phyloP scores from a whole-genome alignment of 2,113 vertebrate species.

The Chaetops frenatus region DNA sequence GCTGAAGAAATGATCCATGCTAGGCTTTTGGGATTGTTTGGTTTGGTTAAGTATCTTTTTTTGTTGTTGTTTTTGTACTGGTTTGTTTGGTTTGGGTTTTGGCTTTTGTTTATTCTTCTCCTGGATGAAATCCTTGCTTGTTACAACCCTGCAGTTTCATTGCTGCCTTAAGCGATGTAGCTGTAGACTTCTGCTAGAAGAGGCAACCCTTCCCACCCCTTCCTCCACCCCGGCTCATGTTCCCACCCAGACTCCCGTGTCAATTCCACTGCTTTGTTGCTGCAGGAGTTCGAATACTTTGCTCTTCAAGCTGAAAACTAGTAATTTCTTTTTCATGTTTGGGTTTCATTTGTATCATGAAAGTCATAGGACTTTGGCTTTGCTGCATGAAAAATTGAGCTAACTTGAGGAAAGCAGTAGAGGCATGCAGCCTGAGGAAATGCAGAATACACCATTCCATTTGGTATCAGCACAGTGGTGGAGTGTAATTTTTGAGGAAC shows the following conservation, averaged over 20 bases:
- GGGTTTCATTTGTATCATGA: neutral
- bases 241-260: rapidly evolving
- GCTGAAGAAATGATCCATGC: neutral
- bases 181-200: neutral
- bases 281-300: neutral
- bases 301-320: neutral
- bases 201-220: neutral
- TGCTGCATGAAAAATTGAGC: neutral
- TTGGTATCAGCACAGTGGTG: neutral
- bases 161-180: neutral
- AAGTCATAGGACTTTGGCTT: neutral
- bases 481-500: neutral
- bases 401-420: neutral
- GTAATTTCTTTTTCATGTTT: neutral
- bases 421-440: neutral
- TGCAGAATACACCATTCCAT: neutral
- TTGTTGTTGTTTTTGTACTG: neutral
- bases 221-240: neutral
- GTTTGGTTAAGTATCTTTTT: neutral
- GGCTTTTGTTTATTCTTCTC: neutral
- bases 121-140: neutral
- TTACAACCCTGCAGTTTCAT: neutral
- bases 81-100: neutral
- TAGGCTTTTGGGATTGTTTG: neutral
- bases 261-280: neutral